Conservation (phyloP, 2,113 vertebrate species). For the Dasypus novemcinctus region DNA sequence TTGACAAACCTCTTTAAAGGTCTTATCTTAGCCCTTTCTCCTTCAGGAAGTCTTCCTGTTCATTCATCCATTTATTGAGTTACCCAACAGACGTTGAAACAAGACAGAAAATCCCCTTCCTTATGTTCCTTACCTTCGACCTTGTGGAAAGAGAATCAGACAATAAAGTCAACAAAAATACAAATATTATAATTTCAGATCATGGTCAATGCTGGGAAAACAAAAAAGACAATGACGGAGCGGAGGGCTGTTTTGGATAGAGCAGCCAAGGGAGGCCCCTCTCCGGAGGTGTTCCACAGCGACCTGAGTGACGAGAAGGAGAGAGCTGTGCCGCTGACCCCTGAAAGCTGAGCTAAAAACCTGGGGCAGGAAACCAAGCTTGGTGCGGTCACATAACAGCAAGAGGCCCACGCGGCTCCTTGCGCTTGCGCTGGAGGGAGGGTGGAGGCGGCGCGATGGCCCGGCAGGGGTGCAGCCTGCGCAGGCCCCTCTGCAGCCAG, state of each 20-base stretch:
- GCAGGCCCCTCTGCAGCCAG: background rate
- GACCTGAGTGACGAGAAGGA: background rate
- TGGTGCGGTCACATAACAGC: background rate
- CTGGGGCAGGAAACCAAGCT: background rate
- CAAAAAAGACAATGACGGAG: background rate
- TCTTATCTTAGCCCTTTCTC: background rate
- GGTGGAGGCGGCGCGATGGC: fast-evolving
- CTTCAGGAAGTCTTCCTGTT: background rate
- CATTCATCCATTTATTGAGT: background rate
- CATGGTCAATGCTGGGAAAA: background rate
- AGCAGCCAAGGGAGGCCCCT: background rate
- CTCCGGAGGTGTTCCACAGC: background rate
- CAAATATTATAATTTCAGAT: background rate
- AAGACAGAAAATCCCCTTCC: background rate
- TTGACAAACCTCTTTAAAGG: background rate
- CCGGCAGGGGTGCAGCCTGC: fast-evolving
- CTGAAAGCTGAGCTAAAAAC: background rate
- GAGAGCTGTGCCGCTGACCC: background rate
- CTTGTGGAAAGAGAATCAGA: background rate
- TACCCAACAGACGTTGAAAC: background rate
- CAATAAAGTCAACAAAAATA: background rate
- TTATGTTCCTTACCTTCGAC: background rate
- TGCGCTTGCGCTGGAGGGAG: too few species aligned
- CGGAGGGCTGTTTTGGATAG: background rate
- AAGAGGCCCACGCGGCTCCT: background rate